Base-by-base conservation (phyloP, 1,140 invertebrate genomes). In the Hylaeus anthracinus region DNA sequence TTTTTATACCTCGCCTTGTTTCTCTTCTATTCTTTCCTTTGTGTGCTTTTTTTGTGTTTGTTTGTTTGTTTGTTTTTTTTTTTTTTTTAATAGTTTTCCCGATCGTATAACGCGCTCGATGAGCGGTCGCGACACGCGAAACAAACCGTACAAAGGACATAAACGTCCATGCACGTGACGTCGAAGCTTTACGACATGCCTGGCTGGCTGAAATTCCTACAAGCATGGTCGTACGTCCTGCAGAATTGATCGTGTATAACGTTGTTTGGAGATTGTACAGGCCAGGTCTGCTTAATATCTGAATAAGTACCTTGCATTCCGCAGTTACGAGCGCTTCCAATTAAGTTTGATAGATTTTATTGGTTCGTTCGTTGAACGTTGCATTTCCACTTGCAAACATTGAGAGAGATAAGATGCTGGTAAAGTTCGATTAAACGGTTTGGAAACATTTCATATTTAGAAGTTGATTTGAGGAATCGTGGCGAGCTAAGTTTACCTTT, bases 151-250 rank as follows among this genome's bases (percentile, higher is more conserved):
- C 76, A 72, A 45, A 63, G 45, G 39, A 55, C 69, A 41, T 78
- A 78, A 78, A 78, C 76, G 64, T 58, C n/a, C 2, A 37, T 41
- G 45, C 53, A 37, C 56, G 66, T 70, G 73, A 79, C 55, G 66
- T 70, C 39, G 43, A 53, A 66, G 74, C 58, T 86, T 85, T 86
- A 86, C 51, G 74, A 73, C 53, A 26, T 15, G 37, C 43, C 63
- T 72, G 39, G 4, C 41, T 15, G 39, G 9, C 3, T 71, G 71
- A 74, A 72, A 58, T 82, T 65, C 41, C 43, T 55, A 37, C 56
- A 37, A 53, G 48, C 58, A 53, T 64, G 41, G 48, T 79, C 76
- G 70, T 43, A 43, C n/a, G 14, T 0, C 41, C 5, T 56, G 51
- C 2, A 12, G 9, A 51, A 67, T 41, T n/a, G 4, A 61, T 51